A percentile compares a stretch with the other conserved stretches of the same genome.
Conservation (phyloP, 37 sponge, comb jelly and placozoan genomes). For the Aplysina aerophoba region DNA sequence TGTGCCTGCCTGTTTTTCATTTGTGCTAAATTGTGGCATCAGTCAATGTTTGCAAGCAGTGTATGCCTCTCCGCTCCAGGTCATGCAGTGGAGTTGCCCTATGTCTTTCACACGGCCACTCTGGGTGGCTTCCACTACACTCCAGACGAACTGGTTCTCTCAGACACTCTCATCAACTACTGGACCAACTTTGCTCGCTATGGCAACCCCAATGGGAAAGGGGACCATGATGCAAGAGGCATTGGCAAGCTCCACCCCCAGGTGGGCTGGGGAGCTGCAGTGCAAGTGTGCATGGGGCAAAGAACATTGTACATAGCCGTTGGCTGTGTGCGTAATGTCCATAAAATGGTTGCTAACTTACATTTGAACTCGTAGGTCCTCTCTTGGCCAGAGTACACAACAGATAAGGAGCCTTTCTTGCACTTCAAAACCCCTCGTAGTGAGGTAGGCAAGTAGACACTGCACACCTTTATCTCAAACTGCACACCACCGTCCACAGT, state of each 20-base stretch:
- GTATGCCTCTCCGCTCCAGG: conserved; percentile 25
- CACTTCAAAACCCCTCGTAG: conserved; percentile 23
- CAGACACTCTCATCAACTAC: conserved; percentile 46
- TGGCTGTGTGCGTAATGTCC: not conserved
- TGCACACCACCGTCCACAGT: no score
- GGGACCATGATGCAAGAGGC: no score
- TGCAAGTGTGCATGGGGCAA: no score
- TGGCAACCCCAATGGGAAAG: conserved; percentile 60
- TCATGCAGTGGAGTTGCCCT: conserved; percentile 69
- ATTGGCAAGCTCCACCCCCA: no score
- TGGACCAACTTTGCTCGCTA: conserved; percentile 73
- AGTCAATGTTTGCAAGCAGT: not conserved
- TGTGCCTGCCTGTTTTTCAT: not conserved
- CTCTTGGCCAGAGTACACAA: not conserved
- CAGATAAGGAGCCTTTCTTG: not conserved
- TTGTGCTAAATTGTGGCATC: not conserved
- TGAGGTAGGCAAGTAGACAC: not conserved
- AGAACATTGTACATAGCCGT: no score
- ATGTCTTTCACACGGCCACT: conserved; percentile 59
- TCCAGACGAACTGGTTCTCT: conserved; percentile 41
- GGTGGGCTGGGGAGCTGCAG: not conserved
- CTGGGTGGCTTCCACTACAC: conserved; percentile 57
- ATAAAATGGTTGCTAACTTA: not conserved
- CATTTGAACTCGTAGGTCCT: not conserved
- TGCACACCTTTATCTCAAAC: no score